Percentiles rank a stretch among this genome's conserved stretches.
These are phyloP conservation scores for Isurus oxyrinchus DNA, from an alignment of 2,113 vertebrate species.

Conservation along the genomic window DNA sequence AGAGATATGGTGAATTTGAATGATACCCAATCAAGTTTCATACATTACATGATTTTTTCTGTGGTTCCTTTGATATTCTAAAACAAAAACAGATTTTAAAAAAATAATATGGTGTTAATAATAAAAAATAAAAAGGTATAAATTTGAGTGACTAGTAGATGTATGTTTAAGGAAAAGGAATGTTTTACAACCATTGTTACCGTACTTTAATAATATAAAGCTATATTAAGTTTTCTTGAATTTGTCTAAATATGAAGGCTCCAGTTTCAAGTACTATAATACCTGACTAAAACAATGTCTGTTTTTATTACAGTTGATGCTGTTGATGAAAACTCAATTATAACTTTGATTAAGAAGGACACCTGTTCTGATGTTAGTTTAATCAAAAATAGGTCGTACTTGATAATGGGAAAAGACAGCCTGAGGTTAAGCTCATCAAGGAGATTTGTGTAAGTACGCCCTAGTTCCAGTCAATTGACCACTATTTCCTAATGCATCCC, in stretches of 20 bases:
- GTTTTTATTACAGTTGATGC: slow-evolving; percentile 41
- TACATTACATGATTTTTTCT: neutral
- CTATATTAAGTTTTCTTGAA: neutral
- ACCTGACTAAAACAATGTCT: neutral
- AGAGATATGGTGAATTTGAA: neutral
- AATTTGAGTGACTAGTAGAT: neutral
- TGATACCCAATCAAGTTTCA: neutral
- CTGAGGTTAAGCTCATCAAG: slow-evolving; percentile 49
- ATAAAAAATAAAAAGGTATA: neutral
- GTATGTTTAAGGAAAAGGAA: neutral
- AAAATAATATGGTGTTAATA: neutral
- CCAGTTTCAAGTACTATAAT: neutral
- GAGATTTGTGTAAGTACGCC: slow-evolving; percentile 20
- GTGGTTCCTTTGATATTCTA: neutral
- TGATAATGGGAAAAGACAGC: slow-evolving; percentile 78
- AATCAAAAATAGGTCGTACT: slow-evolving; percentile 60
- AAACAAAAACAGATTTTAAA: neutral
- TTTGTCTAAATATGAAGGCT: neutral
- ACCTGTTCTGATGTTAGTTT: slow-evolving; percentile 62
- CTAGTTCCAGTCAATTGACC: neutral
- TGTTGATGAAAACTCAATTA: slow-evolving; percentile 51
- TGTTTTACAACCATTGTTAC: neutral
- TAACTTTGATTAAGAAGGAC: slow-evolving; percentile 74
- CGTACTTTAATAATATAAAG: neutral
- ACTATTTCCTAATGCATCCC: neutral